Conservation (phyloP, 2,797 vertebrate species). For the Ceyx erithaca region DNA sequence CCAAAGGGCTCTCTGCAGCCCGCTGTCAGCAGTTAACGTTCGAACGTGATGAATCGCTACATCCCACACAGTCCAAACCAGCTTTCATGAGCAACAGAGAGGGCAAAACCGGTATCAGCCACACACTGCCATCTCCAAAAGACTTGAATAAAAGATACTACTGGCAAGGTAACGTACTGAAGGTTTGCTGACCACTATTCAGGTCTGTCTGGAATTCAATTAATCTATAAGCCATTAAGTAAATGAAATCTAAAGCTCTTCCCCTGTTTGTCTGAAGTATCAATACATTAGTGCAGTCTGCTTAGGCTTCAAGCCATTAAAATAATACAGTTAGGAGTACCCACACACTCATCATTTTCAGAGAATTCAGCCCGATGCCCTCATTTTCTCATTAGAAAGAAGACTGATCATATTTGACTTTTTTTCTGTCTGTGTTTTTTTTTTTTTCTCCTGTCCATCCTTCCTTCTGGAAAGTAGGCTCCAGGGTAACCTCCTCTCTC, state of each 20-base stretch:
- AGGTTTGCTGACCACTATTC: conserved; percentile 37
- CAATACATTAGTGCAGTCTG: conserved; percentile 62
- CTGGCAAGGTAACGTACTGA: background rate
- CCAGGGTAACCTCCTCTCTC: background rate
- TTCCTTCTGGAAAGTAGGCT: conserved; percentile 5
- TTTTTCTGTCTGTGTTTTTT: background rate
- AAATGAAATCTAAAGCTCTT: conserved; percentile 71
- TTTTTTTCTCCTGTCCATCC: background rate
- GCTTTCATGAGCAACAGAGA: background rate
- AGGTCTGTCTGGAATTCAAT: conserved; percentile 43
- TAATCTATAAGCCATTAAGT: conserved; percentile 72
- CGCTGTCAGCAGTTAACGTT: background rate
- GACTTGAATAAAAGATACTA: background rate
- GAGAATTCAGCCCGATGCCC: background rate
- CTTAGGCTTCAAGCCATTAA: conserved; percentile 53
- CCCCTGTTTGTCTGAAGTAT: conserved; percentile 61
- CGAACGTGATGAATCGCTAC: background rate
- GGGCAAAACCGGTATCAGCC: background rate
- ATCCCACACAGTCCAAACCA: fast-evolving
- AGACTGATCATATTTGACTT: background rate
- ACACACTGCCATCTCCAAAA: background rate
- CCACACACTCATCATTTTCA: conserved; percentile 16
- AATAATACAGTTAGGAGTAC: conserved; percentile 56
- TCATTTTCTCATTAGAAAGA: conserved; percentile 19
- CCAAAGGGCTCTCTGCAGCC: background rate